Percentiles rank a stretch among this genome's conserved stretches.
Conservation (phyloP, 1,140 invertebrate genomes). For the Apolygus lucorum region DNA sequence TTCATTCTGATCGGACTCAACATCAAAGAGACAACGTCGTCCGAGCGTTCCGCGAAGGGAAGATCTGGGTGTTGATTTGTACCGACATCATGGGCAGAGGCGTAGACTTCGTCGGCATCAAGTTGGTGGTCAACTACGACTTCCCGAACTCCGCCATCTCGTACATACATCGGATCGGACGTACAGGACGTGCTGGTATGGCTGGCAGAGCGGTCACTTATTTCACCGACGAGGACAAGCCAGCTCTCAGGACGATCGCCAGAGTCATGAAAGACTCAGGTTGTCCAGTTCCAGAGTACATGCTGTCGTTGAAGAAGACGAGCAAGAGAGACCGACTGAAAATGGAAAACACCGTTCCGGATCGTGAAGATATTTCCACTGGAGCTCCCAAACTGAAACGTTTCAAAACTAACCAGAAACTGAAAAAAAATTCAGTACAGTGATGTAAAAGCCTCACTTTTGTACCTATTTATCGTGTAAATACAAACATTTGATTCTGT, state of each 20-base stretch:
- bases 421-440: too few relatives aligned
- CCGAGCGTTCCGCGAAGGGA: slow-evolving; percentile 72
- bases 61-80: too few relatives aligned
- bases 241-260: slow-evolving; percentile 76
- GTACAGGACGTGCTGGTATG: slow-evolving; percentile 88
- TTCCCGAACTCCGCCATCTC: slow-evolving; percentile 85
- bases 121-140: too few relatives aligned
- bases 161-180: slow-evolving; percentile 87
- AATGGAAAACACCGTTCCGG: slow-evolving; percentile 47
- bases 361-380: slow-evolving; percentile 54
- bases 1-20: slow-evolving; percentile 86
- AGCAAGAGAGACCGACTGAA: slow-evolving; percentile 55
- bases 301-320: too few relatives aligned
- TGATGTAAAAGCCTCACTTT: too few relatives aligned
- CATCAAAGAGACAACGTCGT: slow-evolving; percentile 81
- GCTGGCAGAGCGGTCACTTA: slow-evolving; percentile 85
- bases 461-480: too few relatives aligned
- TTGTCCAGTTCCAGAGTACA: slow-evolving; percentile 80
- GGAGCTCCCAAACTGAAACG: too few relatives aligned
- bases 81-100: slow-evolving; percentile 95
- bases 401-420: too few relatives aligned
- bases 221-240: slow-evolving; percentile 81
- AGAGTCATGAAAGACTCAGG: slow-evolving; percentile 79
- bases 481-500: too few relatives aligned
- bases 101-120: slow-evolving; percentile 95